phyloP scores from a whole-genome alignment of 2,888 invertebrate genomes.

The Tetrapedia diversipes region DNA sequence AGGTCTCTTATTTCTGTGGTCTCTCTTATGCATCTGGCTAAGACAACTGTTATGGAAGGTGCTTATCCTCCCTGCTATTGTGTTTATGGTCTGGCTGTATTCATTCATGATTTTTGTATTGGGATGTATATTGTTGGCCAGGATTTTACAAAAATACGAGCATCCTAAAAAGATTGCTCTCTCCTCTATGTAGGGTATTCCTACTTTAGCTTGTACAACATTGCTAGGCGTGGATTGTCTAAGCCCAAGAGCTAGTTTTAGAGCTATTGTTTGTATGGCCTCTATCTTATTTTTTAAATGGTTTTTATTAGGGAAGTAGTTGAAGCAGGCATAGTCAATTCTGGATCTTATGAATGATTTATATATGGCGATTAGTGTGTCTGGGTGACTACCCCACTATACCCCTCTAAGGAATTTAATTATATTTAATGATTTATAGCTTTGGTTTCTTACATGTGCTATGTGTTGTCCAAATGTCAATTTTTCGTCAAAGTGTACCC shows the following conservation, averaged over 20 bases:
- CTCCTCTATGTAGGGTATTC: background rate
- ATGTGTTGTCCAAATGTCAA: background rate
- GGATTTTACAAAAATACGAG: background rate
- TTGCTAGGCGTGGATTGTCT: background rate
- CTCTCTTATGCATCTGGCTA: background rate
- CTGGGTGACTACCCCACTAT: too few relatives aligned
- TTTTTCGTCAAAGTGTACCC: background rate
- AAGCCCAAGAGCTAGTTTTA: background rate
- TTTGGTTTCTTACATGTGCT: background rate
- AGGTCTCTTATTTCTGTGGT: background rate
- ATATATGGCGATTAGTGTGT: background rate
- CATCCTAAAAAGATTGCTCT: background rate
- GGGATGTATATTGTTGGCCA: background rate
- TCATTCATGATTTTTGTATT: background rate
- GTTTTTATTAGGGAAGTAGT: background rate
- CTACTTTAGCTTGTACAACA: background rate
- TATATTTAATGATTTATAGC: background rate
- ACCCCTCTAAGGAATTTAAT: constrained; percentile 2
- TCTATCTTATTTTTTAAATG: background rate
- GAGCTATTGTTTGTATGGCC: background rate
- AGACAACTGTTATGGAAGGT: background rate
- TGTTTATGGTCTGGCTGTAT: background rate
- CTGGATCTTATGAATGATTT: background rate
- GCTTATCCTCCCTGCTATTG: background rate
- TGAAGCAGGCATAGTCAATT: constrained; percentile 5